A percentile compares a stretch with the other conserved stretches of the same genome.
Conservation (phyloP, 2,888 invertebrate species). For the Alcis repandata region DNA sequence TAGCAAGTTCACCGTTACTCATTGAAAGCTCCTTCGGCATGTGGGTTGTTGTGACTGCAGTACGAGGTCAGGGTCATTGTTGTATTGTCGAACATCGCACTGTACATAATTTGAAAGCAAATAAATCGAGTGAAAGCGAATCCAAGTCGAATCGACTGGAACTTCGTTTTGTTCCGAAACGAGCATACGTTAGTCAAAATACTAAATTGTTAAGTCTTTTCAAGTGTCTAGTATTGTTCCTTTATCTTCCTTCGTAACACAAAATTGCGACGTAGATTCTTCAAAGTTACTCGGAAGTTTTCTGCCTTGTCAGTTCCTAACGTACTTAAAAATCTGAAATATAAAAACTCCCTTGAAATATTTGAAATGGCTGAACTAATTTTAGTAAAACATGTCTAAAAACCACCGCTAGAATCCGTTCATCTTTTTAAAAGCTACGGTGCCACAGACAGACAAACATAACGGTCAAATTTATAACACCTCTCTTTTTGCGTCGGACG, state of each 20-base stretch:
- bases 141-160: slow-evolving; percentile 8
- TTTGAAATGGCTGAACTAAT: too few relatives aligned
- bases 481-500: too few relatives aligned
- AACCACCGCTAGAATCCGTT: too few relatives aligned
- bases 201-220: slow-evolving; percentile 5
- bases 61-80: slow-evolving; percentile 25
- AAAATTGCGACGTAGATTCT: neutral
- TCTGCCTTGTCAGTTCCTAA: too few relatives aligned
- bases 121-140: slow-evolving; percentile 30
- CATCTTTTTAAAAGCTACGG: too few relatives aligned
- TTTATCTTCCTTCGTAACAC: neutral
- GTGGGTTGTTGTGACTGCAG: slow-evolving; percentile 25
- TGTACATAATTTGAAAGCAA: slow-evolving; percentile 20
- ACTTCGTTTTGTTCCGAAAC: slow-evolving; percentile 12
- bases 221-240: neutral
- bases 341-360: too few relatives aligned
- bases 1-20: slow-evolving; percentile 28
- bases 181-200: slow-evolving; percentile 14
- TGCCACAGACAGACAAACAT: too few relatives aligned
- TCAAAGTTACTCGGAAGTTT: neutral
- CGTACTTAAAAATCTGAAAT: too few relatives aligned
- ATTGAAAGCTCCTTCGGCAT: slow-evolving; percentile 28
- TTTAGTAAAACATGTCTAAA: too few relatives aligned
- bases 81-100: slow-evolving; percentile 23
- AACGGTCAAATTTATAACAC: too few relatives aligned